Evolutionary conservation across 2,113 vertebrate genomes (phyloP).

Genomic region (Verasper variegatus): DNA sequence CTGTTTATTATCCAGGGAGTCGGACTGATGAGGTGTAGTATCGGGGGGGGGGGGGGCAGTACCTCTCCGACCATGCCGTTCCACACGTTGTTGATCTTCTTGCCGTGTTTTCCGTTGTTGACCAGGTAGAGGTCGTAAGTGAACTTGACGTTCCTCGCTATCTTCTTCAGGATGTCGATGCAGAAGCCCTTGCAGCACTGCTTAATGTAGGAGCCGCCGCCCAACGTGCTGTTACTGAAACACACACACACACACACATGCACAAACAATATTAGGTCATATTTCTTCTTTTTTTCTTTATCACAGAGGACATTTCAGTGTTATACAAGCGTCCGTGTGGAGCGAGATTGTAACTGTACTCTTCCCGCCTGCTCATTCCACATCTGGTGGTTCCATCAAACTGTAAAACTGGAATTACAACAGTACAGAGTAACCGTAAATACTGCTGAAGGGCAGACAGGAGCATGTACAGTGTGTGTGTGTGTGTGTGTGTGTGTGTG

Average conservation of each 20-base stretch:
- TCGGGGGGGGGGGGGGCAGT: conserved; percentile 15
- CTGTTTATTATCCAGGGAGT: too few relatives aligned
- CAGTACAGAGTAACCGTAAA: conserved; percentile 51
- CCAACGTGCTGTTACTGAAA: conserved; percentile 91
- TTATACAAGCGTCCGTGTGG: conserved; percentile 13
- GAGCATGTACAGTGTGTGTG: conserved; percentile 35
- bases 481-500: conserved; percentile 46
- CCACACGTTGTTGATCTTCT: conserved; percentile 98
- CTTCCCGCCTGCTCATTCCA: conserved; percentile 24
- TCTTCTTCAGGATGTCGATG: conserved; percentile 98
- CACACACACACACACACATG: conserved; percentile 39
- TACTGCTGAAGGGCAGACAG: conserved; percentile 57
- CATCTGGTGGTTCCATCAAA: conserved; percentile 70
- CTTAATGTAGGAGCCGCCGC: conserved; percentile 92
- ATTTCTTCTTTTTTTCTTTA: conserved; percentile 13
- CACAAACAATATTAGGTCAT: conserved; percentile 31
- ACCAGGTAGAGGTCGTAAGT: conserved; percentile 98
- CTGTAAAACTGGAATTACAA: conserved; percentile 65
- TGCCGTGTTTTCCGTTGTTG: conserved; percentile 97
- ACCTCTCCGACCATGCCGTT: conserved; percentile 99
- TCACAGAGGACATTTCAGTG: conserved; percentile 16
- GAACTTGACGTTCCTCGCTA: conserved; percentile 95
- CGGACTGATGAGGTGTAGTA: too few relatives aligned
- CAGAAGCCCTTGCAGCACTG: conserved; percentile 99
- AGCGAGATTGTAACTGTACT: background rate